A percentile compares a stretch with the other conserved stretches of the same genome.
phyloP scores from a whole-genome alignment of 1,140 invertebrate genomes.

The Euglossa dilemma region DNA sequence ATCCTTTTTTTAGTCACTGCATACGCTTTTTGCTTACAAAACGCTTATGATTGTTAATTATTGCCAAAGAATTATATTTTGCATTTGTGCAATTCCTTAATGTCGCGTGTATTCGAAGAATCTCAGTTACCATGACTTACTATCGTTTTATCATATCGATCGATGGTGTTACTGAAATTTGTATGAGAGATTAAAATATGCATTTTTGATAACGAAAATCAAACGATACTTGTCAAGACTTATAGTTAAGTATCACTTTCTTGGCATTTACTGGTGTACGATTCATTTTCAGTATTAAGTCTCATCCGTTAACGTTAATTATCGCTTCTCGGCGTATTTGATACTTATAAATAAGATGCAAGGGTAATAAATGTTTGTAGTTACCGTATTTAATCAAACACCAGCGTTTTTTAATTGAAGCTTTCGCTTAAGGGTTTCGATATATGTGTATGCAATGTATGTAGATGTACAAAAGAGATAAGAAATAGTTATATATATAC shows the following conservation, averaged over 20 bases:
- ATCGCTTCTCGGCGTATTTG: slow-evolving; percentile 6
- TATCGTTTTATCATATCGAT: slow-evolving; percentile 17
- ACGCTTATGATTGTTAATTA: slow-evolving; percentile 47
- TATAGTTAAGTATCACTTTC: neutral
- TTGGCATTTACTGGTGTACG: neutral
- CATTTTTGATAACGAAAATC: neutral
- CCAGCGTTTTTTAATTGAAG: slow-evolving; percentile 54
- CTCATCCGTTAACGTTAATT: neutral
- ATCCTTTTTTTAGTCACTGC: slow-evolving; percentile 13
- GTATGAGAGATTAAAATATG: neutral
- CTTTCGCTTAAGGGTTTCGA: slow-evolving; percentile 59
- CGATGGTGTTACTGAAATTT: neutral
- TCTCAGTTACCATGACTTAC: slow-evolving; percentile 30
- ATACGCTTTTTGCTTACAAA: slow-evolving; percentile 36
- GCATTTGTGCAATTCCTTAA: slow-evolving; percentile 23
- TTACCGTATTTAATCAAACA: slow-evolving; percentile 49
- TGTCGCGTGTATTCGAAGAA: slow-evolving; percentile 3
- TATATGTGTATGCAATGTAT: slow-evolving; percentile 61
- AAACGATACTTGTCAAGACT: neutral
- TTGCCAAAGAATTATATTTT: slow-evolving; percentile 56
- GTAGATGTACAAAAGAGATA: slow-evolving; percentile 66
- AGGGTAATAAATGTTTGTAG: slow-evolving; percentile 48
- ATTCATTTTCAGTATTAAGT: neutral
- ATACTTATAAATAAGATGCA: slow-evolving; percentile 26
- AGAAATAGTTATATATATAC: slow-evolving; percentile 57